Evolutionary conservation across 2,113 vertebrate species (phyloP).

Genomic region (Colistium nudipinnis): DNA sequence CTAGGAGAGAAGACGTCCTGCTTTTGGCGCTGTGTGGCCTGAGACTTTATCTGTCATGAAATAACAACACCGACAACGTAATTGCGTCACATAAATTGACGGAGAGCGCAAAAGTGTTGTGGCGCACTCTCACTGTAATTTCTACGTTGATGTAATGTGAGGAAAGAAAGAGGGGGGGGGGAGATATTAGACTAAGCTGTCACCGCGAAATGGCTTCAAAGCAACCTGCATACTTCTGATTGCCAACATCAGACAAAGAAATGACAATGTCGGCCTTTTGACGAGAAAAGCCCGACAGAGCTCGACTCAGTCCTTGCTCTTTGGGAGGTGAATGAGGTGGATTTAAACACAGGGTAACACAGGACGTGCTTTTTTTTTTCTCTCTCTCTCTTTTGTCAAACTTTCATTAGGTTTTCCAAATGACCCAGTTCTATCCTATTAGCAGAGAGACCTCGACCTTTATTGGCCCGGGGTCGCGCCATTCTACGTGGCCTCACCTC

Average conservation of each 20-base stretch:
- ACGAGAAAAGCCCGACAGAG: conserved; percentile 3
- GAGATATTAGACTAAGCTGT: conserved; percentile 57
- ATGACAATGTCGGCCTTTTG: conserved; percentile 29
- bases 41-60: conserved; percentile 12
- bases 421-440: conserved; percentile 58
- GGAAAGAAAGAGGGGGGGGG: conserved; percentile 42
- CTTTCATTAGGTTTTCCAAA: conserved; percentile 32
- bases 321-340: background rate
- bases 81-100: conserved; percentile 12
- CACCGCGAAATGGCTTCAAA: conserved; percentile 58
- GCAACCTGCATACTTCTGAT: conserved; percentile 38
- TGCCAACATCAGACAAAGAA: conserved; percentile 43
- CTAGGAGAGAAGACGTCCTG: conserved; percentile 19
- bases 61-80: conserved; percentile 18
- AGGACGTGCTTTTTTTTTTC: background rate
- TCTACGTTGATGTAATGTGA: conserved; percentile 55
- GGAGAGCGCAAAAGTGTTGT: background rate
- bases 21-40: conserved; percentile 28
- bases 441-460: conserved; percentile 58
- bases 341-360: background rate
- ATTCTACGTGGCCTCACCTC: conserved; percentile 60
- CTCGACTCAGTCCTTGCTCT: background rate
- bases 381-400: background rate
- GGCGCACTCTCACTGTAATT: conserved; percentile 28
- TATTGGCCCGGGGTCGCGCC: conserved; percentile 60